Conservation (phyloP, 2,113 vertebrate genomes). For the Trematomus loennbergii region DNA sequence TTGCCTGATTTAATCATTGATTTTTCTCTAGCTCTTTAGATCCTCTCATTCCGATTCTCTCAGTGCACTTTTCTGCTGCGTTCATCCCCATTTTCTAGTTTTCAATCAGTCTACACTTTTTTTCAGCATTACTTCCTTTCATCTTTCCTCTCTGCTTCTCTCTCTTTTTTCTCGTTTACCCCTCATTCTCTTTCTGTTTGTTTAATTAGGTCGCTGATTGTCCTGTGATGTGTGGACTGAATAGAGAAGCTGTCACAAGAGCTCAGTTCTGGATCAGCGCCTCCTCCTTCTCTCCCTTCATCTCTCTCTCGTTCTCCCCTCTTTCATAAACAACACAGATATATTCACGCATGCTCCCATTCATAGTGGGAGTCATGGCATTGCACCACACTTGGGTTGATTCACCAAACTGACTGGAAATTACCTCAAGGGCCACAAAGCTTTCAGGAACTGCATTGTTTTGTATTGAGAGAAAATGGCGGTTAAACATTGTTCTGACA, state of each 20-base stretch:
- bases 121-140: conserved; percentile 14
- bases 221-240: conserved; percentile 66
- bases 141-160: neutral
- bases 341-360: conserved; percentile 19
- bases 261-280: conserved; percentile 74
- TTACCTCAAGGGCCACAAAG: neutral
- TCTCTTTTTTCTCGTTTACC: conserved; percentile 7
- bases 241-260: conserved; percentile 72
- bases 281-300: conserved; percentile 40
- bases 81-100: conserved; percentile 15
- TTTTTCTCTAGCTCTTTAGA: conserved; percentile 23
- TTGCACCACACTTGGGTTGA: conserved; percentile 11
- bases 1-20: conserved; percentile 22
- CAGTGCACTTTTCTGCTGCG: conserved; percentile 7
- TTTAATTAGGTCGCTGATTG: conserved; percentile 76
- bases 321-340: conserved; percentile 35
- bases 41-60: neutral
- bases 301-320: conserved; percentile 5
- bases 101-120: neutral
- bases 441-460: neutral
- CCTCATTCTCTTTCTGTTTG: conserved; percentile 46
- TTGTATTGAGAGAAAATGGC: neutral
- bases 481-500: neutral
- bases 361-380: conserved; percentile 17
- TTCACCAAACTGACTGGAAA: conserved; percentile 24